Conservation (phyloP, 2,888 invertebrate genomes). For the Smittia sp. region DNA sequence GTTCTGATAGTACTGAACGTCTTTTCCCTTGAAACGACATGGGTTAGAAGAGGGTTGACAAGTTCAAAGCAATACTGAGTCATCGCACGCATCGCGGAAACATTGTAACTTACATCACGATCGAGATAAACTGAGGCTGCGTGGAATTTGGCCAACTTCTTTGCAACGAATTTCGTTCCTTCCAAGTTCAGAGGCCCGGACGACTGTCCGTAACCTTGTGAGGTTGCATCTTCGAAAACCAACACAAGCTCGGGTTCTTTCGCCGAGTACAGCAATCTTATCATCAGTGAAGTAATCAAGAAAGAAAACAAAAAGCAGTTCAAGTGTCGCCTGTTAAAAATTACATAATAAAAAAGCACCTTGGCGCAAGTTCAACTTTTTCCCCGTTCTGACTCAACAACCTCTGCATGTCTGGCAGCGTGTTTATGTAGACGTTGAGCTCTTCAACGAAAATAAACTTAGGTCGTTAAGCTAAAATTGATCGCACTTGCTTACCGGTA, state of each 20-base stretch:
- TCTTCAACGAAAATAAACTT: slow-evolving; percentile 37
- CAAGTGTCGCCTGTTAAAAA: background rate
- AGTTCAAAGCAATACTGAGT: too few species aligned
- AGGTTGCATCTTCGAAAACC: slow-evolving; percentile 55
- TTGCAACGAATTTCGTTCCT: slow-evolving; percentile 50
- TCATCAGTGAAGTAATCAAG: background rate
- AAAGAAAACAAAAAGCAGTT: background rate
- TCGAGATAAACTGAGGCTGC: slow-evolving; percentile 54
- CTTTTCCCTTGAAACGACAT: slow-evolving; percentile 18
- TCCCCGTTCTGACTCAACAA: slow-evolving; percentile 36
- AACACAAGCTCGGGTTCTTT: slow-evolving; percentile 43
- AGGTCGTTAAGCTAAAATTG: background rate
- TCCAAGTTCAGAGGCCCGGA: slow-evolving; percentile 54
- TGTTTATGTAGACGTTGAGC: slow-evolving; percentile 43
- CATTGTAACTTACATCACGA: slow-evolving; percentile 54
- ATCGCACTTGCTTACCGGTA: slow-evolving; percentile 7
- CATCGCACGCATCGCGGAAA: background rate
- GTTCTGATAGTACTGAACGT: slow-evolving; percentile 13
- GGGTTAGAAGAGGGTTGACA: background rate
- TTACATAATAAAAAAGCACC: slow-evolving; percentile 40
- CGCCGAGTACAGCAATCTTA: slow-evolving; percentile 42
- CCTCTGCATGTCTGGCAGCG: slow-evolving; percentile 42
- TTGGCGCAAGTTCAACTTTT: slow-evolving; percentile 41
- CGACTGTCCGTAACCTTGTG: slow-evolving; percentile 54
- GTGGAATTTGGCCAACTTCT: slow-evolving; percentile 55